Evolutionary conservation across 1,140 invertebrate genomes (phyloP).

Genomic region (Temnothorax curvispinosus): DNA sequence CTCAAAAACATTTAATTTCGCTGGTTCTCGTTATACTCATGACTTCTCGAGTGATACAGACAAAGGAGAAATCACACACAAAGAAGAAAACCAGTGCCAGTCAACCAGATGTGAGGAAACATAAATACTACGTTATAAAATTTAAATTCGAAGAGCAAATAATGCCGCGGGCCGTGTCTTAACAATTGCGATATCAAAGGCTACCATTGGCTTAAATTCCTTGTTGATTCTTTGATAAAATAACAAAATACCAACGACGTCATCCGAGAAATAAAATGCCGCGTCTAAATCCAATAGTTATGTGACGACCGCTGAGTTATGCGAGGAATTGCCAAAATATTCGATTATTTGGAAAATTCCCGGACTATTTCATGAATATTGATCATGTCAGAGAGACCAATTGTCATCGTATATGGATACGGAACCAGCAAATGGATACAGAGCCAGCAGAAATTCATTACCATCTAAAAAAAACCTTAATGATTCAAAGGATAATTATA

Average conservation of each 20-base stretch:
- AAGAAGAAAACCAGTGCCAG: neutral
- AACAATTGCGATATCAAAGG: neutral
- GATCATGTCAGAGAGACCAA: neutral
- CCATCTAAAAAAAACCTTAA: too few relatives aligned
- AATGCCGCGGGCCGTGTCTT: neutral
- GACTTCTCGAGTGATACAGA: constrained; percentile 66
- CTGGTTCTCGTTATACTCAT: constrained; percentile 47
- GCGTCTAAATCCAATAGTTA: neutral
- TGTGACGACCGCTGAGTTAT: neutral
- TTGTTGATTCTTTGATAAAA: constrained; percentile 1
- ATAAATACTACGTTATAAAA: neutral
- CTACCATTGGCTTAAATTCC: neutral
- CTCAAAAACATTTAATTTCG: constrained; percentile 59
- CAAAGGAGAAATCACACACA: constrained; percentile 17
- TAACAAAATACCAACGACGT: neutral
- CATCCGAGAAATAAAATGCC: neutral
- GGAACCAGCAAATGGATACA: neutral
- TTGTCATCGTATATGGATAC: neutral
- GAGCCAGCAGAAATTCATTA: too few relatives aligned
- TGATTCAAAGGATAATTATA: too few relatives aligned
- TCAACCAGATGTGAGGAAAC: constrained; percentile 14
- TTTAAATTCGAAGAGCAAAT: neutral
- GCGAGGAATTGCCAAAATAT: neutral
- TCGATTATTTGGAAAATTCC: neutral
- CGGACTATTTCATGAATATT: neutral